Conservation (phyloP, 1,140 invertebrate species). For the Carposina sasakii region DNA sequence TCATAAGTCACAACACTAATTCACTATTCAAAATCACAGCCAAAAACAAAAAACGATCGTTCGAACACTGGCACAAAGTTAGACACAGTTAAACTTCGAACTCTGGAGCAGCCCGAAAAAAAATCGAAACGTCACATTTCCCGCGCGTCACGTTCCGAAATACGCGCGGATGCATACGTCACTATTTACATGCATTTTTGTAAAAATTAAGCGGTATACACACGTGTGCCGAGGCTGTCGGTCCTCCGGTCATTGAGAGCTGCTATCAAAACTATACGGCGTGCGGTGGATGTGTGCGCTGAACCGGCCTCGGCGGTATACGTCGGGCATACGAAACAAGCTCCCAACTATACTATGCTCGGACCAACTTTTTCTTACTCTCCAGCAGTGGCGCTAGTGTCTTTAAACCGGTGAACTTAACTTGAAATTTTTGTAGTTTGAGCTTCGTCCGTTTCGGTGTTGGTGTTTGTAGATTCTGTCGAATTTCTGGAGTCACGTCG, state of each 20-base stretch:
- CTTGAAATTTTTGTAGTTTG: too few relatives aligned
- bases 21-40: too few relatives aligned
- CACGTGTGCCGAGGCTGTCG: slow-evolving; percentile 66
- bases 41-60: too few relatives aligned
- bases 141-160: slow-evolving; percentile 49
- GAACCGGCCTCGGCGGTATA: slow-evolving; percentile 35
- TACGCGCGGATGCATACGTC: slow-evolving; percentile 38
- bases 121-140: slow-evolving; percentile 37
- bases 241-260: slow-evolving; percentile 71
- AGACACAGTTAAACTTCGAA: slow-evolving; percentile 13
- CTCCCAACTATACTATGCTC: slow-evolving; percentile 8
- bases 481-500: slow-evolving; percentile 60
- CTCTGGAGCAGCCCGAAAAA: background rate
- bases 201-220: slow-evolving; percentile 30
- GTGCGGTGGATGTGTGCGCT: slow-evolving; percentile 55
- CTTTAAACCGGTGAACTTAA: too few relatives aligned
- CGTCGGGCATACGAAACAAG: slow-evolving; percentile 63
- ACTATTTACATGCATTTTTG: slow-evolving; percentile 61
- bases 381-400: too few relatives aligned
- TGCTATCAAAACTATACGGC: slow-evolving; percentile 66
- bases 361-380: too few relatives aligned
- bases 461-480: too few relatives aligned
- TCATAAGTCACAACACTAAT: too few relatives aligned
- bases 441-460: too few relatives aligned
- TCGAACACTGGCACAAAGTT: background rate